Evolutionary conservation across 2,113 vertebrate genomes (phyloP), one percentile per base, ranked within the genome.

Genomic region (Eurystomus gularis): DNA sequence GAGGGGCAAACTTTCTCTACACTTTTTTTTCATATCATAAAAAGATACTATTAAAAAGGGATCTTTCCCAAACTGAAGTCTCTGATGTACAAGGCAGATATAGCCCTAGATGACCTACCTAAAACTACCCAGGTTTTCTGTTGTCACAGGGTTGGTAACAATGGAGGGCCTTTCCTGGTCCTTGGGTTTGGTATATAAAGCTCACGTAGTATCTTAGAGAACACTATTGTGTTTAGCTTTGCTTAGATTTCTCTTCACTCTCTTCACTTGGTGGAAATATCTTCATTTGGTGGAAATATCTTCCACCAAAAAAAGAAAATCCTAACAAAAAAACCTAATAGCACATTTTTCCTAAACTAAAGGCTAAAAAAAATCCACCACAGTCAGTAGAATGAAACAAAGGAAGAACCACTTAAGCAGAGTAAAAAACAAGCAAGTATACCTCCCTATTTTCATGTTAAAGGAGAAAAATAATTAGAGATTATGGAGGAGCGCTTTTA

Each of bases 141-240:
- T 17, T 16, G 4, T 81, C 4, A 48, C 8, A 52, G 16, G 4
- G 2, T 5, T 70, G 8, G 4, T 31, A 44, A 18, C 0, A 2
- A 33, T 17, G 8, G 20, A 21, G 5, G 18, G 2, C 2, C 13
- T 79, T 79, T 60, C 33, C 65, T 54, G 16, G 9, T 16, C 5
- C 9, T 49, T 68, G 7, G 10, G 9, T 68, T 85, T 71, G 40
- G 3, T 39, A 4, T 23, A 6, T 31, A 17, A 4, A n/a, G 9
- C 20, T 19, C 6, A 8, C 23, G 17, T 13, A 54, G 3, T 64
- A 17, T 49, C 17, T 48, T n/a, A 13, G 7, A 54, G 13, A 62
- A 13, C 10, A 14, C 6, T 29, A 1, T 23, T 61, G 28, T 54
- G 18, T 75, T 71, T 64, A 62, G 3, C 4, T 66, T 82, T 61